A percentile compares a stretch with the other conserved stretches of the same genome.
Evolutionary conservation across 2,113 vertebrate species (phyloP).

Genomic region (Chrysochloris asiatica): DNA sequence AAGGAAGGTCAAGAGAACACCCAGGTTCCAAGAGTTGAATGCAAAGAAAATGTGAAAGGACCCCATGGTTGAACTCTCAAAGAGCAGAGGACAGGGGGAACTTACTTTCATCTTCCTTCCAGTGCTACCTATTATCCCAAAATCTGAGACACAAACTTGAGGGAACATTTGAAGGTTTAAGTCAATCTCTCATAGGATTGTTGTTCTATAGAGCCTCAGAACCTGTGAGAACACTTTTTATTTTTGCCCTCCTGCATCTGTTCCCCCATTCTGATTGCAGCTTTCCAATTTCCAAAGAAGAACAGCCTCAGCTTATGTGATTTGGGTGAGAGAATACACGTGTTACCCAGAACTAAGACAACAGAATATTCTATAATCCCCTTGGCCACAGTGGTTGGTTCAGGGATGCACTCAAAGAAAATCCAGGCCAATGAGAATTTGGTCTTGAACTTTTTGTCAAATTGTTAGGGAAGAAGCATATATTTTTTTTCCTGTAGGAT

Average conservation of each 20-base stretch:
- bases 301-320: neutral
- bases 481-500: neutral
- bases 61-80: fast-evolving
- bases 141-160: too few relatives aligned
- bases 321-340: neutral
- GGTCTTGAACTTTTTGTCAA: neutral
- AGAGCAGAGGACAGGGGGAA: too few relatives aligned
- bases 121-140: too few relatives aligned
- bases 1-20: neutral
- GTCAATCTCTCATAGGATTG: neutral
- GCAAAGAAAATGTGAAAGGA: neutral
- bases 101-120: too few relatives aligned
- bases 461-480: neutral
- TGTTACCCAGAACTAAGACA: neutral
- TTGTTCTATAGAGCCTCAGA: too few relatives aligned
- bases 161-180: too few relatives aligned
- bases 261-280: neutral
- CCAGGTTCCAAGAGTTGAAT: fast-evolving
- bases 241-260: neutral
- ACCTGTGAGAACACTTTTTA: too few relatives aligned
- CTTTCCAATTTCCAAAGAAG: neutral
- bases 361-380: neutral
- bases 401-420: neutral
- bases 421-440: neutral
- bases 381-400: neutral